phyloP scores from a whole-genome alignment of 2,113 vertebrate species.

The Notiomystis cincta region DNA sequence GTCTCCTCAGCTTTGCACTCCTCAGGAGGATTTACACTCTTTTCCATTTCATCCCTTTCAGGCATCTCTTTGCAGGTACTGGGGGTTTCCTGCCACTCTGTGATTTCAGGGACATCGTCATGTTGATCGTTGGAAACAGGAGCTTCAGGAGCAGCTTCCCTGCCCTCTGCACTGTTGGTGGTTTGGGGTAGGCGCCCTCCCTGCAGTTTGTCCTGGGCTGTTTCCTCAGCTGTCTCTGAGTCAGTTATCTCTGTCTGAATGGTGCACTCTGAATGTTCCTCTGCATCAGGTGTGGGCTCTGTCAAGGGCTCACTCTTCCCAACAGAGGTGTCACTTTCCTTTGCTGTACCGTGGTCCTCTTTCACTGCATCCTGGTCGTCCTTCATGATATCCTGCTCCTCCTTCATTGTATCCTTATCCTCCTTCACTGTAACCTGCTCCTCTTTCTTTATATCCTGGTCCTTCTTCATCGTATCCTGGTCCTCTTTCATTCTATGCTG shows the following conservation, averaged over 20 bases:
- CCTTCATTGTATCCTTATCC: not conserved
- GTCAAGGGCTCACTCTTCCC: slow-evolving; percentile 32
- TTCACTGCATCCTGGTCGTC: not conserved
- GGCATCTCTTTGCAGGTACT: not conserved
- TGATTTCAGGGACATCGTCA: not conserved
- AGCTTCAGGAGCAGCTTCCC: fast-evolving
- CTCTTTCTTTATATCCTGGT: not conserved
- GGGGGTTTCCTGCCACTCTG: slow-evolving; percentile 1
- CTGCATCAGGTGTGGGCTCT: slow-evolving; percentile 4
- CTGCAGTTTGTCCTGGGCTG: slow-evolving; percentile 5
- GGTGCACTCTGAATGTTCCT: not conserved
- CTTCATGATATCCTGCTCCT: not conserved
- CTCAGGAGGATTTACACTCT: not conserved
- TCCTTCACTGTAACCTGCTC: not conserved
- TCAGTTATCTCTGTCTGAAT: not conserved
- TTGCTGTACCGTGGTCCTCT: not conserved
- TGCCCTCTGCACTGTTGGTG: not conserved
- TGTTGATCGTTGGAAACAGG: not conserved
- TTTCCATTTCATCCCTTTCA: not conserved
- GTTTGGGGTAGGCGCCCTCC: not conserved
- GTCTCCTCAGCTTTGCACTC: not conserved
- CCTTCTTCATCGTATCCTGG: not conserved
- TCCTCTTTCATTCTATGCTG: not conserved
- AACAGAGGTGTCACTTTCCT: not conserved
- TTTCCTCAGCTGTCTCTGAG: slow-evolving; percentile 26